Evolutionary conservation across 1,140 invertebrate genomes (phyloP), one percentile per base, ranked within the genome.

Genomic region (Hormaphis cornu): DNA sequence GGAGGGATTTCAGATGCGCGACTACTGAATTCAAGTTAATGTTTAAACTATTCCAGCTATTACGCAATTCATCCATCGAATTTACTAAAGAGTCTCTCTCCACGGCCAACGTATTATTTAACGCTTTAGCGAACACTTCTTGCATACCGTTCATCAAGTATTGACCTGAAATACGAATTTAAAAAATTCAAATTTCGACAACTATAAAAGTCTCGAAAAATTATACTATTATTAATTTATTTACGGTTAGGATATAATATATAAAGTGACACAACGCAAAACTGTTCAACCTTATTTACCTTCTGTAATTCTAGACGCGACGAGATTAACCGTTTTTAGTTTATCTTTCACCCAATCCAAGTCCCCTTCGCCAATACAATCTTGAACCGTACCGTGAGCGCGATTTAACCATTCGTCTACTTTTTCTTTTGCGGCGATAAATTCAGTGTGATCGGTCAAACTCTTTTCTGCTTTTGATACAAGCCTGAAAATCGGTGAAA

Each of bases 401-500:
- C 86, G 84, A 50, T 85, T 82, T 20, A 93, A 79, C 92, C 92
- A 95, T 35, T 83, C 82, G 70, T 91, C 85, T 72, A 93, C 81
- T 74, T 91, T 87, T 72, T 87, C 84, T 75, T 90, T 91, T 5
- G 89, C 89, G 74, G 89, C 90, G 1, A 90, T 79, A 77, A 93
- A 95, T 75, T 94, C 90, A 0, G 89, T 93, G 71, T 93, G 89
- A 77, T 94, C 91, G 1, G 87, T 88, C 0, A 94, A 77, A 77
- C 90, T 92, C 79, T 94, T 94, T 75, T 95, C 90, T 3, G 91
- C 86, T 75, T 86, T 87, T 1, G 88, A 87, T 1, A 93, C 86
- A 20, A 92, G 78, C 58, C 87, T 77, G 48, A 35, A 69, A 72
- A 53, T 26, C 1, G 35, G n/a, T 4, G 9, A 4, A 20, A 35